A percentile compares a stretch with the other conserved stretches of the same genome.
Conservation (phyloP, 2,888 invertebrate genomes). For the Ypsolopha sequella region DNA sequence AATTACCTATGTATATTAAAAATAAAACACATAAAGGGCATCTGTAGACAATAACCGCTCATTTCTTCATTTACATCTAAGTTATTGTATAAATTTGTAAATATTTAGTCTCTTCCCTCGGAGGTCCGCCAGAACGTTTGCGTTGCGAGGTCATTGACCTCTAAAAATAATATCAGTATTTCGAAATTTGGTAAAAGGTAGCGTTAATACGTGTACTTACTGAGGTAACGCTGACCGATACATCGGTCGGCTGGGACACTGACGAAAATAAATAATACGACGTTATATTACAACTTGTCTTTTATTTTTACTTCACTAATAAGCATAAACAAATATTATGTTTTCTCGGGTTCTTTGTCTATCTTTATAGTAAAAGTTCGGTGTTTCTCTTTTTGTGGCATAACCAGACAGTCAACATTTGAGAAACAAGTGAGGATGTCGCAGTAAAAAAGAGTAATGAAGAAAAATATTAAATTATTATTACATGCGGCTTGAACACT, state of each 20-base stretch:
- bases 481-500: too few species aligned
- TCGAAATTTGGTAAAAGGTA: conserved; percentile 63
- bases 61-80: background rate
- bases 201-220: conserved; percentile 62
- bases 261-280: conserved; percentile 68
- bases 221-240: conserved; percentile 49
- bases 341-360: too few species aligned
- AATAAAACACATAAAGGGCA: background rate
- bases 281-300: conserved; percentile 33
- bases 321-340: too few species aligned
- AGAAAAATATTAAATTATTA: too few species aligned
- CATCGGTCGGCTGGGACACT: conserved; percentile 59
- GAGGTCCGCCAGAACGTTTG: conserved; percentile 33
- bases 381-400: too few species aligned
- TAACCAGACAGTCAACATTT: too few species aligned
- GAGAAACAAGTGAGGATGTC: too few species aligned
- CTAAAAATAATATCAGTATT: conserved; percentile 64
- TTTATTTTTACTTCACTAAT: conserved; percentile 26
- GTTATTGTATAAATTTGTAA: conserved; percentile 6
- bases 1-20: background rate
- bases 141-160: conserved; percentile 51
- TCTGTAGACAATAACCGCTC: background rate
- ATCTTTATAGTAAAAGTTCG: too few species aligned
- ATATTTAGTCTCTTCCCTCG: conserved; percentile 6
- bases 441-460: too few species aligned